Evolutionary conservation across 1,140 invertebrate genomes (phyloP), one percentile per base, ranked within the genome.

Genomic region (Drosophila bipectinata): DNA sequence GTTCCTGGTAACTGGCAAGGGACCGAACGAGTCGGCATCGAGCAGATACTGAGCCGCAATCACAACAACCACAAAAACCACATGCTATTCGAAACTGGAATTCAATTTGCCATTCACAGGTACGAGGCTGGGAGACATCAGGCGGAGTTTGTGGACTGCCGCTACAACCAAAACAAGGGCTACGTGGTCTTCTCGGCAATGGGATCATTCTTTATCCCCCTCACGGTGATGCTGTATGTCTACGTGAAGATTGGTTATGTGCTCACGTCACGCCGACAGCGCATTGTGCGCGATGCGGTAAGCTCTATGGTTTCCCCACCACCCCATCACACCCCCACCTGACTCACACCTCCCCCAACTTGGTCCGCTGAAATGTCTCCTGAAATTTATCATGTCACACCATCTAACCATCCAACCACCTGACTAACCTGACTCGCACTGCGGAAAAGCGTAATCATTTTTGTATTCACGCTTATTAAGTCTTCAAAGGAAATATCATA

Each of bases 121-220:
- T 95, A 95, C 72, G 95, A 95, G 85, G 93, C 93, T 26, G 94
- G 94, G 41, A 92, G 92, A 3, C 91, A 94, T 45, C 93, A 93
- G 28, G 92, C 93, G 66, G 93, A 93, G 32, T 83, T 91, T 7
- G 92, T 93, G 0, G 92, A 93, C 34, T 97, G 96, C 90, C 93
- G 94, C 7, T 97, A 97, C 90, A 96, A 96, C 83, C 95, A 95
- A 85, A 97, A 98, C 84, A 94, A 94, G 32, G 96, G 96, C 2
- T 98, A 98, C 92, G 97, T 98, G n/a, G 95, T 98, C 41, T 98
- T 98, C 92, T 92, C 91, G 10, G 96, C 97, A 0, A 95, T 97
- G 93, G 97, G 97, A 0, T 97, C 97, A 47, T 98, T 98, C 92
- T 98, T 98, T 92, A 94, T 98, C 53, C 98, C 98, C 2, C 95